Base-by-base conservation (phyloP, 1,140 invertebrate species). In the Dendroctonus ponderosae region DNA sequence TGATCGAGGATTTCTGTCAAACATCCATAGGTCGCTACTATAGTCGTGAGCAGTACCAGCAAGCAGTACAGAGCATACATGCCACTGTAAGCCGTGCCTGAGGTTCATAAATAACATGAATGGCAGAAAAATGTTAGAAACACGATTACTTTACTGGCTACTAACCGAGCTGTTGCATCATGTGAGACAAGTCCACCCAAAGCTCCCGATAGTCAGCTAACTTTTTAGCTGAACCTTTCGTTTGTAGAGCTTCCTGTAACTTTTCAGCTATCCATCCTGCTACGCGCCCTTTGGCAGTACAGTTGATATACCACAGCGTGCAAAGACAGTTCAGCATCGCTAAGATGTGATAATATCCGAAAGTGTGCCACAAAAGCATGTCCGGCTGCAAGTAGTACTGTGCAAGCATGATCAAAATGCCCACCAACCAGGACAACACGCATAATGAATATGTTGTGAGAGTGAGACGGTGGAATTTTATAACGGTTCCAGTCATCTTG, bases 61-160 rank as follows among this genome's bases (percentile, higher is more conserved):
- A 87, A 79, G 69, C 86, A 88, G 73, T 87, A 87, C 72, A 88
- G 85, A 11, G 85, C 85, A 69, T 88, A 88, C 86, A 88, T 87
- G 68, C 87, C 87, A 26, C 86, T 86, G 73, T 88, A 88, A 3
- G 86, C 86, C 49, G 83, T 80, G 44, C 84, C 82, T 84, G 73
- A n/a, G 66, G 40, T 41, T n/a, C 15, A 37, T 56, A 49, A 60
- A 46, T n/a, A 52, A 52, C 12, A 46, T 12, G 12, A 1, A 3
- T 46, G 44, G 2, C 44, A 51, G 26, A 52, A 52, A 26, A 14
- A 52, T 15, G 9, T 52, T 9, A 52, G 15, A 12, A 14, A 15
- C 37, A 56, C 11, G 43, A 43, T 7, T 6, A 7, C 12, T 53
- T 70, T 59, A 64, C 26, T 26, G 1, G 26, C 26, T 26, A 26